A percentile compares a stretch with the other conserved stretches of the same genome.
Evolutionary conservation across 2,797 vertebrate species (phyloP).

Genomic region (Cuculus canorus): DNA sequence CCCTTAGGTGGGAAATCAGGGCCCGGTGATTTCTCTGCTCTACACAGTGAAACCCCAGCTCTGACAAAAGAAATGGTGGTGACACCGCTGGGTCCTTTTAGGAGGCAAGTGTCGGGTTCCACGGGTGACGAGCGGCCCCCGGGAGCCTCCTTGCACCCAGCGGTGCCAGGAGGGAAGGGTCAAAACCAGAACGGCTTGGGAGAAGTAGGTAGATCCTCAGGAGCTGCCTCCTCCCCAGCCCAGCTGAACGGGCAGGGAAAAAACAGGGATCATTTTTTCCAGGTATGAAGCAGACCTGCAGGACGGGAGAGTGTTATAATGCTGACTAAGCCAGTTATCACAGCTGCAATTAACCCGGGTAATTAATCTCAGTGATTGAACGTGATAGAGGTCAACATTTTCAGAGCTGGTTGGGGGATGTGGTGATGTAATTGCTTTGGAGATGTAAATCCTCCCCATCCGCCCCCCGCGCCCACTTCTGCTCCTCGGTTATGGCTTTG

Average conservation of each 20-base stretch:
- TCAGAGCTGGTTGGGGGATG: background rate
- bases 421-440: background rate
- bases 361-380: background rate
- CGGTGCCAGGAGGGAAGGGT: background rate
- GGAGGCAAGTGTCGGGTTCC: background rate
- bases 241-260: background rate
- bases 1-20: background rate
- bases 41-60: accelerated
- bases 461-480: background rate
- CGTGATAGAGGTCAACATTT: background rate
- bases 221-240: accelerated
- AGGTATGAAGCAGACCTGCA: background rate
- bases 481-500: background rate
- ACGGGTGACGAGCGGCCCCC: background rate
- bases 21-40: background rate
- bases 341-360: background rate
- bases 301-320: background rate
- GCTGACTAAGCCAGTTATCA: background rate
- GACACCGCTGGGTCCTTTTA: accelerated
- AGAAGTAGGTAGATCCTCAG: background rate
- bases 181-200: accelerated
- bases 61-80: accelerated
- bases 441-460: background rate
- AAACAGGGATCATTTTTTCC: background rate
- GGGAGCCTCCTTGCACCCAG: background rate